These are phyloP conservation scores for Zelostemma sp. DNA, from an alignment of 1,140 invertebrate genomes.

Conservation along the genomic window DNA sequence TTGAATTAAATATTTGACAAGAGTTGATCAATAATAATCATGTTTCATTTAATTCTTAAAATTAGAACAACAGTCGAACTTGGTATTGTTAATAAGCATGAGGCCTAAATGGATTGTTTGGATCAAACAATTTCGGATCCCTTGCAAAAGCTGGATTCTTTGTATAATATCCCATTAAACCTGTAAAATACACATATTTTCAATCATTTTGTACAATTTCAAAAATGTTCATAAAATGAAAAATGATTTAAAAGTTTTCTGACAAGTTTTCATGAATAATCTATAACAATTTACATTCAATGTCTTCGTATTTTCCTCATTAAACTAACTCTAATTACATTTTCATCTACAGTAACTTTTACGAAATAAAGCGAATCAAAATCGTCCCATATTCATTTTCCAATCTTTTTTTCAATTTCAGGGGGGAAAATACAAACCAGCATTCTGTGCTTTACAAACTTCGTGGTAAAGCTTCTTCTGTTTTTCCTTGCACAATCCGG, in stretches of 20 bases:
- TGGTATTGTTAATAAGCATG: conserved; percentile 77
- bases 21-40: too few species aligned
- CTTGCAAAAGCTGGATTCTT: conserved; percentile 83
- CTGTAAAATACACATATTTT: conserved; percentile 53
- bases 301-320: too few species aligned
- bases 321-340: too few species aligned
- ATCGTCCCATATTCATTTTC: too few species aligned
- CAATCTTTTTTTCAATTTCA: too few species aligned
- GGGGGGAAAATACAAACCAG: conserved; percentile 63
- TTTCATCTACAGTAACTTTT: too few species aligned
- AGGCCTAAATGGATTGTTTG: conserved; percentile 82
- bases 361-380: too few species aligned
- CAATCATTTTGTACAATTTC: conserved; percentile 6
- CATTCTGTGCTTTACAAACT: conserved; percentile 79
- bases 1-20: too few species aligned
- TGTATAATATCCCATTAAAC: conserved; percentile 82
- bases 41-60: conserved; percentile 1
- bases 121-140: conserved; percentile 90
- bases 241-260: too few species aligned
- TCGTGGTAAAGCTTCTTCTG: conserved; percentile 79
- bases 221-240: neutral
- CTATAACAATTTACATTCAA: too few species aligned
- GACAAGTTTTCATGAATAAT: too few species aligned
- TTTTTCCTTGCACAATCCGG: conserved; percentile 84
- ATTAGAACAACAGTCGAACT: neutral